Base-by-base conservation (phyloP, 2,888 invertebrate species). In the Cyclophora punctaria region DNA sequence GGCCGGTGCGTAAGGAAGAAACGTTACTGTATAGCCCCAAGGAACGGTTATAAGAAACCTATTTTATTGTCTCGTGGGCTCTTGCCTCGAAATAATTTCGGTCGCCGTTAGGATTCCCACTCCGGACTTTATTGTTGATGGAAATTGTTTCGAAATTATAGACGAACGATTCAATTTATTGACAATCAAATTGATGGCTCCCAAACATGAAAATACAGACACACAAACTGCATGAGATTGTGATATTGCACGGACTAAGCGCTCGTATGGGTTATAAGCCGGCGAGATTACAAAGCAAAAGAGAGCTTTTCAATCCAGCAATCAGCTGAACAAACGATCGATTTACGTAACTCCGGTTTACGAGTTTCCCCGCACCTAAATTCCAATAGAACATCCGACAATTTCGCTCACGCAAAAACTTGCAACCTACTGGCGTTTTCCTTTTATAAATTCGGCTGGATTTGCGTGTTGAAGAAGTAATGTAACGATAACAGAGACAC, bases 241-340 rank as follows among this genome's bases (percentile, higher is more conserved):
- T 48, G 48, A 50, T 53, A 63, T 63, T 63, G 55, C 57, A 50
- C 55, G 47, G 50, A 59, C 50, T 60, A 56, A 56, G 52, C 44
- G 20, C 54, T 55, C 58, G 55, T 60, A 54, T 57, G 51, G 58
- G 59, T 58, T 60, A 64, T 71, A 69, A 72, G 69, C 67, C 66
- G 64, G 56, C 56, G 65, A 72, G 72, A 78, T 77, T 73, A 75
- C 70, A 73, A 66, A 75, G 72, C 69, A 71, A 74, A 78, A 75
- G 60, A 64, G 66, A 65, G 67, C 69, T 77, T 76, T 80, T 78
- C 75, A 77, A 82, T 78, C 74, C 76, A 75, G 73, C 78, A 80
- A 78, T 83, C 81, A 80, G 77, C 66, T 75, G 74, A 76, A 77
- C 77, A 80, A 82, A 80, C 78, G 76, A 81, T 80, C 77, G 77